Conservation (phyloP, 1,140 invertebrate genomes). For the Pectinophora gossypiella region DNA sequence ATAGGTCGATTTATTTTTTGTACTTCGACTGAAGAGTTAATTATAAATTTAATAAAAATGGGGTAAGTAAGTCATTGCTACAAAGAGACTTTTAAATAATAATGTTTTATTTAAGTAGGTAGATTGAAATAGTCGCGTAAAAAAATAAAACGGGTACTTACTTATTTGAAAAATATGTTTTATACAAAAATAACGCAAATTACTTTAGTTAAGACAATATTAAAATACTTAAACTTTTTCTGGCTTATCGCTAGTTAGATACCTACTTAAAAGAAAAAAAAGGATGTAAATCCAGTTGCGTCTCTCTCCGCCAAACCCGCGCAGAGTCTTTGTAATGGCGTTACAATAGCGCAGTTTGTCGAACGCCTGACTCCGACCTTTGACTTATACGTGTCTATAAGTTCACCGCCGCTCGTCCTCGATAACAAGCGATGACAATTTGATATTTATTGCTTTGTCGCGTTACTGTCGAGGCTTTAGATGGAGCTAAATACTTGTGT, state of each 20-base stretch:
- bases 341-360: slow-evolving; percentile 2
- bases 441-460: background rate
- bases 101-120: too few species aligned
- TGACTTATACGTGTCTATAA: background rate
- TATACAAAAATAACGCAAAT: too few species aligned
- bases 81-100: too few species aligned
- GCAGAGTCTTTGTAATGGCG: background rate
- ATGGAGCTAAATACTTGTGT: too few species aligned
- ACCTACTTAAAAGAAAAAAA: background rate
- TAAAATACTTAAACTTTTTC: background rate
- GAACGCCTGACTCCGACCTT: slow-evolving; percentile 2
- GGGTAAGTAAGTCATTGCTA: too few species aligned
- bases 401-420: background rate
- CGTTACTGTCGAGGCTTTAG: too few species aligned
- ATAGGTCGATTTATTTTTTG: too few species aligned
- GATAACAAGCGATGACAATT: background rate
- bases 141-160: too few species aligned
- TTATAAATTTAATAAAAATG: too few species aligned
- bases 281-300: background rate
- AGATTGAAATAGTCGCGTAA: too few species aligned
- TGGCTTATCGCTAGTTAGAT: background rate
- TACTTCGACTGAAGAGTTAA: too few species aligned
- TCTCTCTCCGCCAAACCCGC: background rate
- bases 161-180: too few species aligned
- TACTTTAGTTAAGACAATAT: background rate